Conservation (phyloP, 2,113 vertebrate genomes). For the Fulica atra region DNA sequence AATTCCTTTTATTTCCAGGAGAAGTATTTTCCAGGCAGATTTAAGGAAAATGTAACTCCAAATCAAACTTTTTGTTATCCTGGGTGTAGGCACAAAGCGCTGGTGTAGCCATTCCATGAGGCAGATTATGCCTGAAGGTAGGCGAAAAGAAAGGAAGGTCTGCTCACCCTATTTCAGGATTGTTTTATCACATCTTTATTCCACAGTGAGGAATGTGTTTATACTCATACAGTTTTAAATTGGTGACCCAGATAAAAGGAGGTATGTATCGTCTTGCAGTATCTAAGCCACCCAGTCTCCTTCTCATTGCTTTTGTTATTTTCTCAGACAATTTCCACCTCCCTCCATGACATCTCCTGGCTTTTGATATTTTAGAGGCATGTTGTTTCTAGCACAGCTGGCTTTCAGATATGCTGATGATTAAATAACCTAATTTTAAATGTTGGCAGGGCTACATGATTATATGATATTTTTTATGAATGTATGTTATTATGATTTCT, state of each 20-base stretch:
- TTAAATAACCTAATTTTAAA: neutral
- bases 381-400: rapidly evolving
- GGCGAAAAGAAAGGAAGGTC: neutral
- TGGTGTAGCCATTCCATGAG: neutral
- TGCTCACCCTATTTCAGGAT: neutral
- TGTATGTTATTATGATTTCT: neutral
- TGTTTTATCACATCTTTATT: neutral
- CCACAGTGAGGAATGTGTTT: neutral
- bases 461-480: neutral
- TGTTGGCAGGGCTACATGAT: neutral
- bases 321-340: neutral
- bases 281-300: neutral
- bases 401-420: neutral
- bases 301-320: neutral
- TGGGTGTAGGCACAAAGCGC: neutral
- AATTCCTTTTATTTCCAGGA: neutral
- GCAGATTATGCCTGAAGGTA: neutral
- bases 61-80: neutral
- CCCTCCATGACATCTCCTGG: neutral
- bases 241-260: neutral
- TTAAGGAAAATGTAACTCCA: neutral
- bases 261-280: neutral
- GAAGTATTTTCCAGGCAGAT: neutral
- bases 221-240: neutral
- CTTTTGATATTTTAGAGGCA: neutral